Evolutionary conservation across 2,797 vertebrate genomes (phyloP), one percentile per base, ranked within the genome.

Genomic region (Cygnus olor): DNA sequence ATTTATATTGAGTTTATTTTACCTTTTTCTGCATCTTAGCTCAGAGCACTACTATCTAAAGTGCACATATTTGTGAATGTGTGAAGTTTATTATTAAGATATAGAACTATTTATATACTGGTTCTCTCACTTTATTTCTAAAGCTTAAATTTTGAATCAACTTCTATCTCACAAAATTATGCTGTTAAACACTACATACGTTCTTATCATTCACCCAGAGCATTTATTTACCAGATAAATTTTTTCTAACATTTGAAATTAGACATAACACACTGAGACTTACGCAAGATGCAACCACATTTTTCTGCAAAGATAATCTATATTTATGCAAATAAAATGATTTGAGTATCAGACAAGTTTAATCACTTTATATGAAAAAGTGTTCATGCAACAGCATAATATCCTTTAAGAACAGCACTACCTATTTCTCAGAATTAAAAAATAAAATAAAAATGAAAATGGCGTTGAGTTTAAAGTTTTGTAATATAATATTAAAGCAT

Each of bases 371-470:
- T 24, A 34, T 32, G 32, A 83, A 71, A 78, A 58, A 30, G 0
- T 4, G 2, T 49, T 76, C 6, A 18, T 45, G 38, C 11, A 87
- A 14, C 30, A 78, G 4, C 38, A 34, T 14, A 42, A 4, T 5
- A 72, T 44, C 8, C 0, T 0, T n/a, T 90, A 60, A 61, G 21
- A 24, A 2, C 0, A 71, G 6, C 6, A 30, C 3, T 88, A 21
- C 3, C 8, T 53, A 14, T 12, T 21, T 69, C 9, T 60, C 57
- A 79, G 53, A 83, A 92, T 24, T 34, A 28, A 24, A 36, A 17
- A 17, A 30, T 17, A 13, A 12, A 19, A 6, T 11, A 19, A 36
- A 42, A n/a, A 11, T 3, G 10, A 14, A 71, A 66, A 6, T 1
- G 36, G 4, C 6, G 14, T 24, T 2, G 1, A 40, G 13, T 58